Evolutionary conservation across 2,888 invertebrate genomes (phyloP), one percentile per base, ranked within the genome.

Genomic region (Lasioglossum zephyrum): DNA sequence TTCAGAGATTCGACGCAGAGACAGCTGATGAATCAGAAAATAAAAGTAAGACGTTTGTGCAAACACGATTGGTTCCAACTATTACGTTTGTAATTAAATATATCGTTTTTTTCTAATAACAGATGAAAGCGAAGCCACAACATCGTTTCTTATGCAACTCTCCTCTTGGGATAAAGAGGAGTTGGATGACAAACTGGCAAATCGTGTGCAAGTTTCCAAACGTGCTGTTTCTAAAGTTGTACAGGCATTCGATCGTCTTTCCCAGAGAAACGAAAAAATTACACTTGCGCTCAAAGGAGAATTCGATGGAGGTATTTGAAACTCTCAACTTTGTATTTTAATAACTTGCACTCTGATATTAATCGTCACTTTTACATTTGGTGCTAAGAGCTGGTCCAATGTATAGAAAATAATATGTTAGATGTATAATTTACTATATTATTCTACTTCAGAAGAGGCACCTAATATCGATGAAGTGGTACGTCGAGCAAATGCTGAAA

Each of bases 151-250:
- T 72, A 98, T 99, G 95, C 98, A 99, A 94, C 95, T 99, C 66
- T 99, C 99, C 1, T 99, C 99, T 0, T 99, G 99, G 99, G 99
- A 99, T 94, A 99, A 99, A 93, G 98, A 99, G 93, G 99, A 99
- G 94, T 95, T 99, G 80, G 99, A 99, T 93, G 99, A 99, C 90
- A 99, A 99, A 95, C 96, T 99, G 60, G 98, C 99, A 0, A 99
- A 99, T 95, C 96, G 99, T 47, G 99, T 99, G 9, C 99, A 98
- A 96, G 99, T 99, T 36, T 99, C 99, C 16, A 99, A 99, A 94
- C 96, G 99, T 85, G 99, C 99, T 11, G 99, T 99, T 39, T 99
- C 99, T 4, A 99, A 99, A 96, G 98, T 99, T 47, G 97, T 99
- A 78, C 99, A 99, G 95, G 99, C 99, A 0, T 99, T 99, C 95